Base-by-base conservation (phyloP, 1,140 invertebrate genomes). In the Stratiolaelaps scimitus region DNA sequence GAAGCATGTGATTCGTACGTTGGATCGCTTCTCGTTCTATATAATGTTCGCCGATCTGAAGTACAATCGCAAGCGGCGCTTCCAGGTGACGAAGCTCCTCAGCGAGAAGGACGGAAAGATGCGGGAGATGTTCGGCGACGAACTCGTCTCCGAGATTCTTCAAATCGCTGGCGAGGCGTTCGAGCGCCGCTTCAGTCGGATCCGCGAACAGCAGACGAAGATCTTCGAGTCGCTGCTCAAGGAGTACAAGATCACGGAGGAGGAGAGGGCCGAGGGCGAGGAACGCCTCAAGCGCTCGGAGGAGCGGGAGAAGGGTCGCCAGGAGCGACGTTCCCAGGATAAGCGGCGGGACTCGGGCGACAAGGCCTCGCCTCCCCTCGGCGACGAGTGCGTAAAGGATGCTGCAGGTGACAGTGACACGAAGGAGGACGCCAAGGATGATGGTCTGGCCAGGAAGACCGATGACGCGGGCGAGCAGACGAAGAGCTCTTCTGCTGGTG, bases 1-100 rank as follows among this genome's bases (percentile, higher is more conserved):
- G 4, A 60, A 60, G 53, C 26, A 29, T 34, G 34, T 60, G 26
- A 17, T 26, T 26, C 53, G 53, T 10, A 60, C 34, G 26, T 23
- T 60, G 15, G 53, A 60, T 23, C 26, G 34, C 15, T 60, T 60
- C 23, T 60, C 53, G 53, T 34, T 60, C 4, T 15, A 60, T 5
- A 15, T 60, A 15, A 60, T 60, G 53, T 60, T 60, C 53, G 53
- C 53, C 23, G 53, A 60, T 60, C 23, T 60, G 15, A 60, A 60
- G 26, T 60, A 60, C 53, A 29, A 34, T 34, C 53, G 53, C 23
- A 60, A 60, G 10, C 15, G 53, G 13, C 13, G 53, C 53, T 26
- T 29, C 15, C 53, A 60, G 53, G 34, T 60, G 15, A 60, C 15
- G 15, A 60, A 60, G 23, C 53, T 60, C 2, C 23, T 60, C 15